A percentile compares a stretch with the other conserved stretches of the same genome.
Conservation (phyloP, 2,113 vertebrate genomes). For the Brevimyrus niger region DNA sequence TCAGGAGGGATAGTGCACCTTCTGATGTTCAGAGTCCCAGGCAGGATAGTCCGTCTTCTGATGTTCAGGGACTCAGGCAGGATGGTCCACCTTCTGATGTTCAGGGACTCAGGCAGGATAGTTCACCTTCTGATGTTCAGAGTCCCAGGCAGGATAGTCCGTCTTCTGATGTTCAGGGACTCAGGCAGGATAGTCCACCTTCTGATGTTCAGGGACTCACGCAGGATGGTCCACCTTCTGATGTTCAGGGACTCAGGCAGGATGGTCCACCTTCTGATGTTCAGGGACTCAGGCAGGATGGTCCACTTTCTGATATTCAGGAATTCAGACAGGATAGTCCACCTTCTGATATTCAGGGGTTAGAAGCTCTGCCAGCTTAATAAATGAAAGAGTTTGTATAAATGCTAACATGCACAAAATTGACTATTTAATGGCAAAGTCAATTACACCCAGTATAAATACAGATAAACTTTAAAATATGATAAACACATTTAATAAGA, state of each 20-base stretch:
- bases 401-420: background rate
- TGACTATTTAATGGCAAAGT: background rate
- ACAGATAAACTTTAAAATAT: background rate
- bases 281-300: too few species aligned
- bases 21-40: background rate
- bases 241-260: too few species aligned
- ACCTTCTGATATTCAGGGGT: background rate
- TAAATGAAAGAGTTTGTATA: background rate
- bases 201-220: background rate
- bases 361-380: background rate
- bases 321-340: too few species aligned
- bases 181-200: background rate
- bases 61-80: too few species aligned
- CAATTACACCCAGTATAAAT: background rate
- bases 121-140: background rate
- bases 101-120: too few species aligned
- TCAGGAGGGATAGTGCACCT: background rate
- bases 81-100: background rate
- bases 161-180: background rate
- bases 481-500: background rate
- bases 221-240: too few species aligned
- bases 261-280: too few species aligned
- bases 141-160: too few species aligned
- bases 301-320: background rate
- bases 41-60: too few species aligned